Percentiles rank a stretch among this genome's conserved stretches.
These are phyloP conservation scores for Exephanes ischioxanthus DNA, from an alignment of 2,888 invertebrate species.

Conservation along the genomic window DNA sequence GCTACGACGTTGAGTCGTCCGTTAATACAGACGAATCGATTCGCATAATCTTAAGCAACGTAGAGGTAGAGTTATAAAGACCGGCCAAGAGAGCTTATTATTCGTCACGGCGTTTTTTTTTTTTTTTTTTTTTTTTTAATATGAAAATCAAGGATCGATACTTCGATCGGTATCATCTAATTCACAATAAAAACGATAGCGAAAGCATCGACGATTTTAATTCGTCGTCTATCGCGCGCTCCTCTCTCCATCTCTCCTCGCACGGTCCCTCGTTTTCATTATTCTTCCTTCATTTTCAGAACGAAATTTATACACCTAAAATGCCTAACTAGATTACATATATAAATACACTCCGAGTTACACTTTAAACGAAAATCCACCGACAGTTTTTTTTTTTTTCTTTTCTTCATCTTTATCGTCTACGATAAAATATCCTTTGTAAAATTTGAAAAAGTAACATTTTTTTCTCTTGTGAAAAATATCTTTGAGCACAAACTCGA, in stretches of 20 bases:
- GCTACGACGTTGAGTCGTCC: not conserved
- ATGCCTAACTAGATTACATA: constrained; percentile 14
- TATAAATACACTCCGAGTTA: constrained; percentile 33
- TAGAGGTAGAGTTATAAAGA: constrained; percentile 71
- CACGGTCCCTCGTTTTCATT: constrained; percentile 28
- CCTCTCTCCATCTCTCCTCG: not conserved
- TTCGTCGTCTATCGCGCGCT: constrained; percentile 28
- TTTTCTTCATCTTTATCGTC: not conserved
- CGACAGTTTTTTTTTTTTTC: not conserved
- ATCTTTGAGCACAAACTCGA: constrained; percentile 43
- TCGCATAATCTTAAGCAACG: constrained; percentile 49
- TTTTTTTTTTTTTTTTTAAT: constrained; percentile 1
- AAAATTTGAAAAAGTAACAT: constrained; percentile 19
- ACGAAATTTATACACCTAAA: constrained; percentile 41
- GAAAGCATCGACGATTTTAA: constrained; percentile 23
- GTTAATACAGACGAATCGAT: not conserved
- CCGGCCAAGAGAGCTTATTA: constrained; percentile 69
- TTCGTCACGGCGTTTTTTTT: constrained; percentile 41
- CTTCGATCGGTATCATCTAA: constrained; percentile 17
- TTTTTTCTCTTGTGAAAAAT: constrained; percentile 30
- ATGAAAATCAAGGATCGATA: not conserved
- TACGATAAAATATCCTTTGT: not conserved
- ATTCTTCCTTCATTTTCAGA: not conserved
- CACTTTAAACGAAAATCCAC: constrained; percentile 1
- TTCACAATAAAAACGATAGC: not conserved